Percentiles rank a stretch among this genome's conserved stretches.
Evolutionary conservation across 2,888 invertebrate genomes (phyloP).

Genomic region (Andrena haemorrhoa): DNA sequence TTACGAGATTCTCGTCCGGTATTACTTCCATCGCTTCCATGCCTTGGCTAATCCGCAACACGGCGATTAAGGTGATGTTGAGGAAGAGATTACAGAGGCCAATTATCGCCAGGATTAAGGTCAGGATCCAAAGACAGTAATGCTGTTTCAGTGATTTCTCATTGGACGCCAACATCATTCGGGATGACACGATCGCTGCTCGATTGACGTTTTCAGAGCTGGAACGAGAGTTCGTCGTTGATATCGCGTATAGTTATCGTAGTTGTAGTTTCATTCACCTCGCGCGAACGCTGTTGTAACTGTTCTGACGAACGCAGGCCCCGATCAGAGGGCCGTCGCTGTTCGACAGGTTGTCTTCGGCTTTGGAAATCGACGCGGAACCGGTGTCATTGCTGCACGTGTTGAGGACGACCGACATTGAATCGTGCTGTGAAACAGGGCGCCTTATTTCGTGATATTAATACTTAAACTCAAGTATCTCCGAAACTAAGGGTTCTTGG

Average conservation of each 20-base stretch:
- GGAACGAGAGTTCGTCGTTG: not conserved
- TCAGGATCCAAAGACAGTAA: conserved; percentile 90
- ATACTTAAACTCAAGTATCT: too few relatives aligned
- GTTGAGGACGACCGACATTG: conserved; percentile 69
- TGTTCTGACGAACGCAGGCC: conserved; percentile 65
- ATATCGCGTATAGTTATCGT: not conserved
- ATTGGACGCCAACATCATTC: conserved; percentile 46
- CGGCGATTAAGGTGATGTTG: conserved; percentile 92
- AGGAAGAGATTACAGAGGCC: conserved; percentile 91
- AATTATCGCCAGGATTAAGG: conserved; percentile 89
- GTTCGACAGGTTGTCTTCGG: conserved; percentile 82
- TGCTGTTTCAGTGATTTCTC: conserved; percentile 77
- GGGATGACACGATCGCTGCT: conserved; percentile 43
- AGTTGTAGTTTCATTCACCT: conserved; percentile 44
- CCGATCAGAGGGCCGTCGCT: conserved; percentile 82
- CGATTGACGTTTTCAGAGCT: conserved; percentile 57
- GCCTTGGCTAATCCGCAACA: conserved; percentile 92
- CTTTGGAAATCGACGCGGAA: conserved; percentile 81
- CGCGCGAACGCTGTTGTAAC: conserved; percentile 52
- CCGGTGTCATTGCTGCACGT: conserved; percentile 74
- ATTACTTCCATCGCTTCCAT: conserved; percentile 95
- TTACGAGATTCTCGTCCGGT: conserved; percentile 90
- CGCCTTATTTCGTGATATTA: not conserved
- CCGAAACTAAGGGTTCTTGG: too few relatives aligned
- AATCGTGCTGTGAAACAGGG: conserved; percentile 9